Evolutionary conservation across 35 echinoderm and acorn worm genomes (phyloP).

Genomic region (Chiridota heheva): DNA sequence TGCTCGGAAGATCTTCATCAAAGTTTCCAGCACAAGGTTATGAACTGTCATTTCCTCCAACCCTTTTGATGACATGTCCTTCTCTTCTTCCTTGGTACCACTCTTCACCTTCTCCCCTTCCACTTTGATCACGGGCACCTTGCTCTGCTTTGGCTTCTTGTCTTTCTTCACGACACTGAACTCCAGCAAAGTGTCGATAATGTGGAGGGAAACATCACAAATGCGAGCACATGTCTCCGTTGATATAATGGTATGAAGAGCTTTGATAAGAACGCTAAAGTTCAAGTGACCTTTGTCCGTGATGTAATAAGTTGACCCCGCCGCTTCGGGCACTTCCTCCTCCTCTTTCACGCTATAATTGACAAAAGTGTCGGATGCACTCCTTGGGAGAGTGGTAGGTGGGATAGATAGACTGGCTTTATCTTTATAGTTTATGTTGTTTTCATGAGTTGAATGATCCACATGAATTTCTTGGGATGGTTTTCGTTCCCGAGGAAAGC

Average conservation of each 20-base stretch:
- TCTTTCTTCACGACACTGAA: constrained; percentile 82
- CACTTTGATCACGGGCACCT: constrained; percentile 90
- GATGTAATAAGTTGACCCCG: constrained; percentile 93
- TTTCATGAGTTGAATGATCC: too few relatives aligned
- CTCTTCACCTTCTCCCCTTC: constrained; percentile 93
- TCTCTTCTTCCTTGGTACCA: constrained; percentile 63
- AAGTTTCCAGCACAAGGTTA: constrained; percentile 93
- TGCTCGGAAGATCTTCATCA: constrained; percentile 86
- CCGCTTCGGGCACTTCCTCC: constrained; percentile 85
- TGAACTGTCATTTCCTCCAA: constrained; percentile 94
- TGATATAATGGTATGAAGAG: constrained; percentile 84
- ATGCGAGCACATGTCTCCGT: constrained; percentile 84
- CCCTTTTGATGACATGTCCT: constrained; percentile 59
- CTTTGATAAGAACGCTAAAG: constrained; percentile 83
- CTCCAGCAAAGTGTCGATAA: constrained; percentile 89
- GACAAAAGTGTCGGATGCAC: constrained; percentile 94
- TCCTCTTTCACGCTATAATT: constrained; percentile 84
- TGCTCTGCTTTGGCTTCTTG: constrained; percentile 65
- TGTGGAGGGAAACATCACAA: constrained; percentile 85
- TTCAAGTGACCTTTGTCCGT: constrained; percentile 95
- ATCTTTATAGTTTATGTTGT: too few relatives aligned
- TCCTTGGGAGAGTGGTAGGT: constrained; percentile 72
- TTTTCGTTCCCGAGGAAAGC: background rate
- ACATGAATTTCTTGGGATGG: too few relatives aligned
- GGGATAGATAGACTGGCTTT: constrained; percentile 72